Base-by-base conservation (phyloP, 2,888 invertebrate species). In the Steinernema hermaphroditum region DNA sequence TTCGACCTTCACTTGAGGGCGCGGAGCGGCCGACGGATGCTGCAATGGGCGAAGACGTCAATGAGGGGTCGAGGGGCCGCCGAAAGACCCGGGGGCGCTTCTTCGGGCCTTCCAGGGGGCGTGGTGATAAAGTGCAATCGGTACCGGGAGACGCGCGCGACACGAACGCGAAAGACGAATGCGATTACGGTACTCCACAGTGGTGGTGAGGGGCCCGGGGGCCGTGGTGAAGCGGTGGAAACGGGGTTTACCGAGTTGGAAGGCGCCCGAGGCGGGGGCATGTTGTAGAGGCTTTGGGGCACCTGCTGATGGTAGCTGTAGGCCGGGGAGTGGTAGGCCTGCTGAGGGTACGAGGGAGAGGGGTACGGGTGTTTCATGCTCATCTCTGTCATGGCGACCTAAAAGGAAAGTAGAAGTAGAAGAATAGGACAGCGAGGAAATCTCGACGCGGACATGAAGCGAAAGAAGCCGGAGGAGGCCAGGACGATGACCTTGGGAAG, bases 121-220 rank as follows among this genome's bases (percentile, higher is more conserved):
- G 62, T 24, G 32, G 62, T 62, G 62, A 54, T 54, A 54, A 62
- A 62, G 62, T 62, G 62, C 62, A 27, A 54, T 54, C 54, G 62
- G 62, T 62, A 62, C 62, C 62, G 29, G 16, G 62, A 16, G 62
- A 24, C 62, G 62, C 62, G 62, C 32, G 62, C 32, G 62, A 24
- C 62, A 32, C 62, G 62, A 62, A 32, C 62, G 32, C 62, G 62
- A 29, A 62, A 62, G 27, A 62, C 46, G 27, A 29, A 1, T 12
- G 32, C 62, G 62, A 16, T 9, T 62, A 62, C 62, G 62, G 62
- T 62, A 62, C 16, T 22, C 54, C 24, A 8, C 19, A 54, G 54
- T 9, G 4, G 54, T 54, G 62, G 32, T 32, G 62, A 29, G 62
- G 29, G 62, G 62, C 27, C 62, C 32, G 22, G 46, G 34, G 22